Base-by-base conservation (phyloP, 35 echinoderm and acorn worm species). In the Nesometra sesokonis region DNA sequence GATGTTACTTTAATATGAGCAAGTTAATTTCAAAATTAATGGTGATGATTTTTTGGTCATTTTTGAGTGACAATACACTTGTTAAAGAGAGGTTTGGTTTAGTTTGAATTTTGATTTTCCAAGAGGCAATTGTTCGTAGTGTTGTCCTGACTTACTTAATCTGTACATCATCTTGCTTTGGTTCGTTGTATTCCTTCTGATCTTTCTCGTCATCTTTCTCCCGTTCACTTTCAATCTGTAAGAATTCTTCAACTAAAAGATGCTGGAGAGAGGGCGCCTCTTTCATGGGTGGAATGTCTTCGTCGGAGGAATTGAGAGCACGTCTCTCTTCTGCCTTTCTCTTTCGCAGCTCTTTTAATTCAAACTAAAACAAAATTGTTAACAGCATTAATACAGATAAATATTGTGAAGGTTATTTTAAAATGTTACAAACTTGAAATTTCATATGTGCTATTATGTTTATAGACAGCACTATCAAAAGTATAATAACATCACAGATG, bases 181-280 rank as follows among this genome's bases (percentile, higher is more conserved):
- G 78, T 57, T 87, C 89, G 19, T 88, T 89, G 78, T 93, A 82
- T 32, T 93, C 94, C n/a, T 52, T 79, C 9, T 77, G 77, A 23
- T 82, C 82, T 36, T 89, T 91, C 35, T 94, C 93, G 9, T 86
- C 91, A 11, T 82, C 36, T 46, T 78, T 90, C 82, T 99, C 92
- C 35, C 57, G 86, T 77, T 94, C 93, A 47, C 81, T 86, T 32
- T 94, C 90, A 80, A 87, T 89, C 33, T 85, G 30, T 84, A 99
- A 83, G 67, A 99, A 99, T 7, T 99, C 90, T 36, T 99, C 96
- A 0, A 99, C 92, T 19, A 99, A 88, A 67, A 82, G 83, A 88
- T 99, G 96, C 88, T 99, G 94, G 78, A 99, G 87, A 35, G 90
- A 91, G 21, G 96, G 96, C 32, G 96, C 94, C 37, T 99, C 92